Base-by-base conservation (phyloP, 2,888 invertebrate species). In the Phyto melanocephala region DNA sequence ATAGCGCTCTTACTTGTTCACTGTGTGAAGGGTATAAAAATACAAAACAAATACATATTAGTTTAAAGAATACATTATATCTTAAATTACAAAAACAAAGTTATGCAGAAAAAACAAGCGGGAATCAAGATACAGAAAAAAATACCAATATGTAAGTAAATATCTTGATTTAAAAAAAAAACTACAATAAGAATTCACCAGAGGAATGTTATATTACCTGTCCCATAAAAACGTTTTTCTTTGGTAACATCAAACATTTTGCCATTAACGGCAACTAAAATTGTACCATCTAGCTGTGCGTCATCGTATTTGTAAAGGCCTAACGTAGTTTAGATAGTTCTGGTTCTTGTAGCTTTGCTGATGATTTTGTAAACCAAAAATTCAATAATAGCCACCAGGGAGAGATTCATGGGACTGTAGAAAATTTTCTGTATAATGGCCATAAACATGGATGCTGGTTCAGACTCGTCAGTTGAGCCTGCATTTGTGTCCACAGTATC, bases 221-320 rank as follows among this genome's bases (percentile, higher is more conserved):
- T 98, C 22, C 98, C 98, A 92, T 99, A 99, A 91, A 97, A 98
- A 84, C 94, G 93, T 88, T 95, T 96, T 80, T 97, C 98, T 89
- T 94, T 94, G 50, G 98, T 98, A 85, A 95, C 98, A 92, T 99
- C 99, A 92, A 97, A 99, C 67, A 99, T 96, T 92, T 95, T 97
- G 33, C 98, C 97, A 91, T 98, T 98, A 68, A 99, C 96, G 8
- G 97, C 98, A 52, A 99, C 94, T 85, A 98, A 92, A 82, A 99
- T 95, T 85, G 98, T 92, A 28, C 97, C 97, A 88, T 98, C 98
- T 35, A 94, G 92, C 88, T 95, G 96, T 72, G 92, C 95, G 5
- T 99, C 99, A 90, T 98, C 96, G 90, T 94, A 98, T 86, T 95
- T 2, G 96, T 97, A 92, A 99, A 97, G 90, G 99, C 99, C 87